Evolutionary conservation across 2,113 vertebrate species (phyloP).

Genomic region (Ranitomeya variabilis): DNA sequence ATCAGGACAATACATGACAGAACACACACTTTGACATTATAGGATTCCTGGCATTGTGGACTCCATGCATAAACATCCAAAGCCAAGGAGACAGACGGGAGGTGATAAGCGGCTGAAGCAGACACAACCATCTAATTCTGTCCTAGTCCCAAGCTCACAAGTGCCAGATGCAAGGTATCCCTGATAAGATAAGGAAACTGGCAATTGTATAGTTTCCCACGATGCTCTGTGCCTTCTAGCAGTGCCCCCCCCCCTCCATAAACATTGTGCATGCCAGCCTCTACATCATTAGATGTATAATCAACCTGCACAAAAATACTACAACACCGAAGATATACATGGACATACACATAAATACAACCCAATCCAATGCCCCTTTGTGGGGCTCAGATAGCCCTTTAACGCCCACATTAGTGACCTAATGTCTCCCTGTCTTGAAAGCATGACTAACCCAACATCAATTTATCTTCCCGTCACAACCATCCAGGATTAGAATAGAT

Average conservation of each 20-base stretch:
- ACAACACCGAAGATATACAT: not conserved
- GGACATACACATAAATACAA: not conserved
- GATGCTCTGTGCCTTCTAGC: slow-evolving; percentile 21
- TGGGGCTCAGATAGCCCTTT: not conserved
- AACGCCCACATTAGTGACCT: not conserved
- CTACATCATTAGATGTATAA: not conserved
- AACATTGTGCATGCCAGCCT: not conserved
- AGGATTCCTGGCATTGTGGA: not conserved
- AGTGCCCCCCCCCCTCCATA: not conserved
- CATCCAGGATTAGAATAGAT: not conserved
- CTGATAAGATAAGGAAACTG: slow-evolving; percentile 45
- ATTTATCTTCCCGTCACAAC: not conserved
- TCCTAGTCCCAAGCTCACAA: slow-evolving; percentile 29
- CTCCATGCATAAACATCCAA: not conserved
- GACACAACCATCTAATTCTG: slow-evolving; percentile 46
- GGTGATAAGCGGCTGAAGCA: slow-evolving; percentile 28
- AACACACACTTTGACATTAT: not conserved
- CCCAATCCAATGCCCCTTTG: not conserved
- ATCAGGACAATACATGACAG: not conserved
- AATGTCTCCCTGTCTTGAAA: not conserved
- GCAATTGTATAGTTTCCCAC: slow-evolving; percentile 37
- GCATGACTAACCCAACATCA: not conserved
- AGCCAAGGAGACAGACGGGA: slow-evolving; percentile 12
- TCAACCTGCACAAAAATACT: not conserved
- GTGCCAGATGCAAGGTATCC: slow-evolving; percentile 52